Evolutionary conservation across 2,888 invertebrate genomes (phyloP), one percentile per base, ranked within the genome.

Genomic region (Phaonia tiefii): DNA sequence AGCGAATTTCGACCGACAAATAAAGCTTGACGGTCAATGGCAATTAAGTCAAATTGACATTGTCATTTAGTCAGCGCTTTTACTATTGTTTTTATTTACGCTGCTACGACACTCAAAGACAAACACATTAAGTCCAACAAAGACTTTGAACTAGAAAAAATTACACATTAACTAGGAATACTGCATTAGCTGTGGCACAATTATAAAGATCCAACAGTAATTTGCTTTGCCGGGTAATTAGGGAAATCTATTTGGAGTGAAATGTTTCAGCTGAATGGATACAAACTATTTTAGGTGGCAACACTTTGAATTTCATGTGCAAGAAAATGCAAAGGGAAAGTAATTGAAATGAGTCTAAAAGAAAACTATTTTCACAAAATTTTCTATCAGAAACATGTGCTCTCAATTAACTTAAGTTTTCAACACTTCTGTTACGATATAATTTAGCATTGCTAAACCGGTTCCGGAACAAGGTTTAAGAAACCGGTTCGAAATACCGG

Each of bases 1-100:
- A 31, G 3, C 4, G 8, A 25, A 25, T 44, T 44, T 13, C 25
- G 75, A 63, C 81, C 81, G 81, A 75, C 81, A 78, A 71, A 66
- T 37, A 10, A 20, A 5, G 22, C 81, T 72, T 82, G 82, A 71
- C 80, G 83, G 83, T 83, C 83, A 83, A 83, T 83, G 83, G 80
- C 83, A 82, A 83, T 82, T 78, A 77, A 75, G 49, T 63, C 11
- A 20, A 37, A 22, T 46, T 65, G 76, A 20, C 63, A 65, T 17
- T 76, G 76, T 60, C 39, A 51, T 15, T 46, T 11, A 26, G 37
- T 22, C n/a, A 72, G 13, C 25, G 42, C n/a, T 69, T 67, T 42
- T 51, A 10, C 39, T 51, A 11, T 25, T 46, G 13, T 39, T 60
- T 17, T n/a, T 37, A n/a, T 60, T 69, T 56, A 20, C 11, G 15